These are phyloP conservation scores for Lepus oiostolus DNA, from an alignment of 2,797 vertebrate genomes.

Conservation along the genomic window DNA sequence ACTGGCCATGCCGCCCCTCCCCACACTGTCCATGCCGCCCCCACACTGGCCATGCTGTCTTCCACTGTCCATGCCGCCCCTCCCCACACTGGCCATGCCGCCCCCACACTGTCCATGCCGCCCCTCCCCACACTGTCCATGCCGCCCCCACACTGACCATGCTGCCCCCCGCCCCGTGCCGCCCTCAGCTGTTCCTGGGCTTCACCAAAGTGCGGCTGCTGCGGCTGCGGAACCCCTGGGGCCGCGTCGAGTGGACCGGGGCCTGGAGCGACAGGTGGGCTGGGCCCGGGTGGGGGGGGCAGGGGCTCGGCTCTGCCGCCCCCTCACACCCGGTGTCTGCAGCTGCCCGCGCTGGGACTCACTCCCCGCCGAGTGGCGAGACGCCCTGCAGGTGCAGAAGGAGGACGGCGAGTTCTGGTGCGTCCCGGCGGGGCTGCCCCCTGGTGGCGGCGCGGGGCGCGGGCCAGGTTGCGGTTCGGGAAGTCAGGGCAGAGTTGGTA, in stretches of 20 bases:
- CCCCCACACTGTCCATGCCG: too few species aligned
- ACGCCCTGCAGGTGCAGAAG: slow-evolving; percentile 73
- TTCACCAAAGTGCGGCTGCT: slow-evolving; percentile 89
- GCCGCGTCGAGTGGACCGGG: slow-evolving; percentile 91
- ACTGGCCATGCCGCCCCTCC: too few species aligned
- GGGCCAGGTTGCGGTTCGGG: neutral
- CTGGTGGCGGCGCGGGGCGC: too few species aligned
- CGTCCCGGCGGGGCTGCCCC: neutral
- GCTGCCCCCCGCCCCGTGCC: accelerated
- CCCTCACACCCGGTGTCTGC: neutral
- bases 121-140: too few species aligned
- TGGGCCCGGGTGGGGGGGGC: accelerated
- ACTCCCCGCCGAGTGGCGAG: slow-evolving; percentile 64
- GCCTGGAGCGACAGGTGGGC: slow-evolving; percentile 89
- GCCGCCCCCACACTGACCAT: too few species aligned
- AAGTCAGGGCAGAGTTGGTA: neutral
- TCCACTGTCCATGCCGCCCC: too few species aligned
- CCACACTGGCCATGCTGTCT: too few species aligned
- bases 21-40: too few species aligned
- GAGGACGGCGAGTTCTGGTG: slow-evolving; percentile 88
- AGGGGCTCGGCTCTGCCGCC: accelerated
- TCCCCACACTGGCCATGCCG: too few species aligned
- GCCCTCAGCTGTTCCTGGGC: slow-evolving; percentile 77
- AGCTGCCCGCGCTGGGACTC: slow-evolving; percentile 83
- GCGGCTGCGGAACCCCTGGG: slow-evolving; percentile 94